Percentiles rank a stretch among this genome's conserved stretches.
These are phyloP conservation scores for Tetramorium alpestre DNA, from an alignment of 1,140 invertebrate genomes.

Conservation along the genomic window DNA sequence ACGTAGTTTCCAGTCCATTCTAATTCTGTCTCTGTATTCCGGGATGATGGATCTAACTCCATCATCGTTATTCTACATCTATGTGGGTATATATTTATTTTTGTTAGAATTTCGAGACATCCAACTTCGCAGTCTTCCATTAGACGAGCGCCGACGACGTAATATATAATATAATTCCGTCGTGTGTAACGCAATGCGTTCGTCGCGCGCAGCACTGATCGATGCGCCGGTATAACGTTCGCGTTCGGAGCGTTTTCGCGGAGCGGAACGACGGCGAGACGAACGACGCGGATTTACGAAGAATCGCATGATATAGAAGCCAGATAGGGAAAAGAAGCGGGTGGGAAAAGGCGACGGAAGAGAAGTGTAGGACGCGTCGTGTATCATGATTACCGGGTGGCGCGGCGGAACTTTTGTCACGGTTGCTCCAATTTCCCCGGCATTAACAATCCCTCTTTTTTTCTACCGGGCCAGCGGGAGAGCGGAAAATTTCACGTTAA, in stretches of 20 bases:
- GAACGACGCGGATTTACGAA: slow-evolving; percentile 38
- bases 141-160: not conserved
- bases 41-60: not conserved
- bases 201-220: slow-evolving; percentile 20
- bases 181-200: slow-evolving; percentile 7
- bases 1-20: not conserved
- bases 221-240: slow-evolving; percentile 5
- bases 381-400: slow-evolving; percentile 46
- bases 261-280: slow-evolving; percentile 10
- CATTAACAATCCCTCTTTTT: slow-evolving; percentile 35
- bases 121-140: not conserved
- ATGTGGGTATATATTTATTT: not conserved
- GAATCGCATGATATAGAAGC: slow-evolving; percentile 14
- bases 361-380: slow-evolving; percentile 9
- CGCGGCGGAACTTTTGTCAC: slow-evolving; percentile 44
- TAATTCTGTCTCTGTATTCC: not conserved
- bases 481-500: slow-evolving; percentile 35
- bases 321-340: slow-evolving; percentile 7
- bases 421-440: slow-evolving; percentile 45
- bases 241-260: slow-evolving; percentile 11
- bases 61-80: not conserved
- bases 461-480: not conserved
- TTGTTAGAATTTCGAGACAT: not conserved
- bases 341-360: not conserved
- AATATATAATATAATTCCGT: not conserved